Conservation (phyloP, 53 echinoderm and acorn worm genomes). For the Temnopleurus reevesii region DNA sequence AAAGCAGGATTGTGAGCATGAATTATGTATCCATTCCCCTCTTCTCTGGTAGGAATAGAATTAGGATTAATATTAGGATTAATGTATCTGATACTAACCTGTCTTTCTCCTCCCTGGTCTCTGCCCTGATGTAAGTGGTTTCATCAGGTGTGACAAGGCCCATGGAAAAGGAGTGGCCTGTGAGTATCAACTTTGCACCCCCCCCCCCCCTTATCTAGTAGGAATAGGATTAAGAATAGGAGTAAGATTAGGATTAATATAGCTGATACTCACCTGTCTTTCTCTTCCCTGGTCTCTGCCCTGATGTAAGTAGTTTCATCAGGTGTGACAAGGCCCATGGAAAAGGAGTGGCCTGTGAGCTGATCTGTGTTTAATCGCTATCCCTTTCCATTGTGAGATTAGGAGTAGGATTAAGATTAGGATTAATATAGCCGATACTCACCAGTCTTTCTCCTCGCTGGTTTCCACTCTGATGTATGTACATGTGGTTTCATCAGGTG, state of each 20-base stretch:
- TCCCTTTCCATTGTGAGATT: too few relatives aligned
- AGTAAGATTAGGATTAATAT: too few relatives aligned
- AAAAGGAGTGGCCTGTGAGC: conserved; percentile 79
- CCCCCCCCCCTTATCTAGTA: too few relatives aligned
- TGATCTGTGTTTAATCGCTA: conserved; percentile 81
- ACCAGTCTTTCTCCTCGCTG: conserved; percentile 93
- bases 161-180: conserved; percentile 84
- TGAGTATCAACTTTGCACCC: too few relatives aligned
- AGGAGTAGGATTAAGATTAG: too few relatives aligned
- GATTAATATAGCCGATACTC: too few relatives aligned
- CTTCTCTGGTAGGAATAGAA: too few relatives aligned
- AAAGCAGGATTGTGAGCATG: too few relatives aligned
- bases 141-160: conserved; percentile 76
- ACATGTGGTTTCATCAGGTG: conserved; percentile 74
- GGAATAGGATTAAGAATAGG: too few relatives aligned
- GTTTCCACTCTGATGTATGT: conserved; percentile 88
- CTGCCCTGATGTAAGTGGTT: conserved; percentile 85
- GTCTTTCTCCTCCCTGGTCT: conserved; percentile 90
- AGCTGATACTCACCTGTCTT: conserved; percentile 83
- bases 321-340: conserved; percentile 80
- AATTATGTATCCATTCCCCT: too few relatives aligned
- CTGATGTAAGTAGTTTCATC: conserved; percentile 81
- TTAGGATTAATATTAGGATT: too few relatives aligned
- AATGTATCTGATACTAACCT: too few relatives aligned
- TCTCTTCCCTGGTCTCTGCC: conserved; percentile 88